Evolutionary conservation across 2,888 invertebrate species (phyloP).

Genomic region (Phasia obesa): DNA sequence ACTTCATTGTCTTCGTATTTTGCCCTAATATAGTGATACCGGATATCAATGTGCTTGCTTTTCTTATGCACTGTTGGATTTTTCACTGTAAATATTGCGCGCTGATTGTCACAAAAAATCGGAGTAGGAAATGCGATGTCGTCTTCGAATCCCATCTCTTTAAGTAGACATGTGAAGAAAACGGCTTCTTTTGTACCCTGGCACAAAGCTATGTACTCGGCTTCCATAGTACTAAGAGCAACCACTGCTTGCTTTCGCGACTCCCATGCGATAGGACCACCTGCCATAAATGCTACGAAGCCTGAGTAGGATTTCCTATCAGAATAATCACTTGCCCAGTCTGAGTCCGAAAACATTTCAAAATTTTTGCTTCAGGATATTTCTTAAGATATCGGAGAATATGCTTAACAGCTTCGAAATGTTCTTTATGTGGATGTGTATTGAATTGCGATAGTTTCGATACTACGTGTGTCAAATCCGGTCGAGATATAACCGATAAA

Average conservation of each 20-base stretch:
- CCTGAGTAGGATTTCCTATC: constrained; percentile 2
- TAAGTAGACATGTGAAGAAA: neutral
- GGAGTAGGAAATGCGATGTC: too few relatives aligned
- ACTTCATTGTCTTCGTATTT: neutral
- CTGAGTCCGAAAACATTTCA: neutral
- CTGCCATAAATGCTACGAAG: neutral
- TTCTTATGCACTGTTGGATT: neutral
- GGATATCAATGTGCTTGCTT: constrained; percentile 3
- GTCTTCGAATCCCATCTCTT: too few relatives aligned
- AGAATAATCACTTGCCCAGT: neutral
- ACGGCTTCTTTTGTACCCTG: neutral
- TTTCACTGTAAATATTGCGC: too few relatives aligned
- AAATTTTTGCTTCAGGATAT: neutral
- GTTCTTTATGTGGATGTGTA: constrained; percentile 2
- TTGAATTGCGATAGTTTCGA: constrained; percentile 26
- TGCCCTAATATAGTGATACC: neutral
- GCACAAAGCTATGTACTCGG: neutral
- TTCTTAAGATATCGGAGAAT: constrained; percentile 7
- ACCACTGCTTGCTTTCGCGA: constrained; percentile 10
- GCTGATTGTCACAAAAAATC: too few relatives aligned
- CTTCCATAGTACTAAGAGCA: constrained; percentile 29
- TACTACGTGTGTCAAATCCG: constrained; percentile 32
- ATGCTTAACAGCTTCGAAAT: neutral
- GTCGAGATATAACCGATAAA: constrained; percentile 2
- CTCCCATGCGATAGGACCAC: constrained; percentile 6